Percentiles rank a stretch among this genome's conserved stretches.
Conservation (phyloP, 2,113 vertebrate genomes). For the Phasianus colchicus region DNA sequence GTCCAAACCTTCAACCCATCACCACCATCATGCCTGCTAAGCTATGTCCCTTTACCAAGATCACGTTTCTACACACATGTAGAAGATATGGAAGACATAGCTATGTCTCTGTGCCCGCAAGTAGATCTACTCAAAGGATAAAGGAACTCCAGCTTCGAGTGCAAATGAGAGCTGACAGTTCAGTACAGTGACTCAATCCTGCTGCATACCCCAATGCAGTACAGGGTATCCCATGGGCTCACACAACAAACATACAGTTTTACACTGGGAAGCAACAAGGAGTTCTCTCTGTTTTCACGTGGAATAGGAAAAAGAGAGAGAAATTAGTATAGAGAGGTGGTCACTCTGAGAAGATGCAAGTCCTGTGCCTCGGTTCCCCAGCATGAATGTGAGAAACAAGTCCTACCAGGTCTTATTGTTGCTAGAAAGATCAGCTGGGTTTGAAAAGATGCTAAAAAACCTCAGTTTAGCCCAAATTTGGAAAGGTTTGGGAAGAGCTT, state of each 20-base stretch:
- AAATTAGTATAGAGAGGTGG: background rate
- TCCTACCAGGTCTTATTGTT: background rate
- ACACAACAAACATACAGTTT: background rate
- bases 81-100: no score
- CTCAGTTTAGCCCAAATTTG: background rate
- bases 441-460: constrained; percentile 2
- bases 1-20: no score
- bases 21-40: no score
- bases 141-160: background rate
- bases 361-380: background rate
- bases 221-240: background rate
- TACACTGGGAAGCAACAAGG: background rate
- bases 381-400: background rate
- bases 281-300: background rate
- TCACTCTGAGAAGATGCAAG: accelerated
- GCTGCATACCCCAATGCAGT: accelerated
- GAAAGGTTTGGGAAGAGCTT: constrained; percentile 14
- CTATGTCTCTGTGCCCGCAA: background rate
- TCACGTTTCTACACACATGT: no score
- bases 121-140: background rate
- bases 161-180: background rate
- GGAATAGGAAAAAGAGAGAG: background rate
- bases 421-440: background rate
- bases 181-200: background rate
- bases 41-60: no score